These are phyloP conservation scores for Bombus affinis DNA, from an alignment of 1,140 invertebrate genomes.

Conservation along the genomic window DNA sequence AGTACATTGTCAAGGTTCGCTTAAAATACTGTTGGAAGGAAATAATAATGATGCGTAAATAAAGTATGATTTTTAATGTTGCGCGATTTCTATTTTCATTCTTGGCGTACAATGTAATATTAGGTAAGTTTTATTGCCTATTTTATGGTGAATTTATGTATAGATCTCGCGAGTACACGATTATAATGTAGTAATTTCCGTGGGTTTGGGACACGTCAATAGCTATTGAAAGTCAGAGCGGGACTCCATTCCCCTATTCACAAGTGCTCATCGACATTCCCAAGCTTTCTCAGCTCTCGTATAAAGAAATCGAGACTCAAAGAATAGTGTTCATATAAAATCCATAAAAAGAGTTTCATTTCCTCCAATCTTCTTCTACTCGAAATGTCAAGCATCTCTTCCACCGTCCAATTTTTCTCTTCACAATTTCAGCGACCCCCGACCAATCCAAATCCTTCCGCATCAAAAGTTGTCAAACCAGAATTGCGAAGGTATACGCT, in stretches of 20 bases:
- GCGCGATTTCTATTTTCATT: too few relatives aligned
- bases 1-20: too few relatives aligned
- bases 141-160: background rate
- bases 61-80: background rate
- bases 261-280: constrained; percentile 17
- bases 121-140: background rate
- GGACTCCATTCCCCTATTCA: background rate
- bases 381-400: background rate
- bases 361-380: constrained; percentile 6
- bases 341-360: constrained; percentile 34
- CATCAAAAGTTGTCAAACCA: background rate
- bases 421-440: background rate
- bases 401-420: background rate
- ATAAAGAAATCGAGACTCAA: constrained; percentile 7
- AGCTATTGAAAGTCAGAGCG: constrained; percentile 7
- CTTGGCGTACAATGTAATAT: background rate
- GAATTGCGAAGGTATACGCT: background rate
- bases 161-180: background rate
- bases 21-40: too few relatives aligned
- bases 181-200: constrained; percentile 8
- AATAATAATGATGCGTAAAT: too few relatives aligned
- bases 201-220: constrained; percentile 4
- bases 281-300: constrained; percentile 2
- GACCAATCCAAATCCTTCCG: background rate
- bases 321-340: constrained; percentile 16